Base-by-base conservation (phyloP, 1,140 invertebrate genomes). In the Caerostris extrusa region DNA sequence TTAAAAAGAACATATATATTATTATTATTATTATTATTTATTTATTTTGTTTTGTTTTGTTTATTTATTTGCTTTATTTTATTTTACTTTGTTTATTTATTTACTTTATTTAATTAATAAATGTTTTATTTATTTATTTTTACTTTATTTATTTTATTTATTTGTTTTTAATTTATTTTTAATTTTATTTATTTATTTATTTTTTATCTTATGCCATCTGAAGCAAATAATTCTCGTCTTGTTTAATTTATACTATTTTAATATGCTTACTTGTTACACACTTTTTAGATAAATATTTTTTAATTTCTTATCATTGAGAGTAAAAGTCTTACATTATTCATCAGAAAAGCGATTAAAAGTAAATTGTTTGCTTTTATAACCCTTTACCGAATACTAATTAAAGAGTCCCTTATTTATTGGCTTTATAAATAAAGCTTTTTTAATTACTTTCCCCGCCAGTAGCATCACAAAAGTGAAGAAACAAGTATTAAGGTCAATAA, bases 351-450 rank as follows among this genome's bases (percentile, higher is more conserved):
- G 50, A 64, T 64, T 53, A 91, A 53, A 82, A 34, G 71, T 50
- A 64, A 64, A 83, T 64, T 82, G 81, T 83, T 91, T 91, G 6
- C 19, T 91, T 57, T 17, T 34, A 61, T 61, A 81, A 71, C 58
- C 71, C 3, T 12, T n/a, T 12, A 4, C 50, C 67, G 77, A 82
- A 91, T 83, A 60, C 34, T 83, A 83, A 61, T 91, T 83, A 83
- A 83, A 83, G 17, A 0, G 19, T 7, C 10, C 5, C n/a, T 91
- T 91, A 82, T 91, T 91, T 91, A 91, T 91, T 82, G 69, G 5
- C 89, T 7, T n/a, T 14, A 81, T 90, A 90, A 90, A 90, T 90
- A 87, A 90, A 53, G 56, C 7, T 34, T 81, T 81, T 81, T 69
- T 90, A 77, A 90, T 90, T 60, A 81, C 89, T 90, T 90, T 71